Evolutionary conservation across 2,113 vertebrate species (phyloP).

Genomic region (Pituophis catenifer): DNA sequence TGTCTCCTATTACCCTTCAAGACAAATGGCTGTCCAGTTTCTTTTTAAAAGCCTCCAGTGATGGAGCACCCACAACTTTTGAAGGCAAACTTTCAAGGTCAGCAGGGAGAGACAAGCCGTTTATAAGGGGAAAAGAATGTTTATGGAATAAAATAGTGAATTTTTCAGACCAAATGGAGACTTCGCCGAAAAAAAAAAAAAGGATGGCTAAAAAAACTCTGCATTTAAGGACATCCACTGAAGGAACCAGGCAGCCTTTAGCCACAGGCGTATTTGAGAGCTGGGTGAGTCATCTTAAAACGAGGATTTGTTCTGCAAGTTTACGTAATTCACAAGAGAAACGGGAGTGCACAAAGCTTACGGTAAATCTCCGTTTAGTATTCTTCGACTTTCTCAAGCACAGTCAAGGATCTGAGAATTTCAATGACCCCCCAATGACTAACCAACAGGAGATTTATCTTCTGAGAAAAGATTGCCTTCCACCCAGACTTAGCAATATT

Average conservation of each 20-base stretch:
- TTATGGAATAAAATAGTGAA: slow-evolving; percentile 35
- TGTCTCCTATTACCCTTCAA: too few relatives aligned
- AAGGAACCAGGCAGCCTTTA: neutral
- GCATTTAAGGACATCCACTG: slow-evolving; percentile 24
- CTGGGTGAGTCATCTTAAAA: neutral
- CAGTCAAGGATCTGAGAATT: neutral
- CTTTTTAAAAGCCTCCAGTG: too few relatives aligned
- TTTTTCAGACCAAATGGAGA: slow-evolving; percentile 22
- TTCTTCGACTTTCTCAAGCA: neutral
- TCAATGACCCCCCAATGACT: neutral
- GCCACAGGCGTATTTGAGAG: neutral
- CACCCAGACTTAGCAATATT: neutral
- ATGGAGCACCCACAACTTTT: too few relatives aligned
- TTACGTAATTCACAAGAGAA: slow-evolving; percentile 5
- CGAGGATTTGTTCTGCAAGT: neutral
- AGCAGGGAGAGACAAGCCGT: slow-evolving; percentile 9
- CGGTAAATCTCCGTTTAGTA: neutral
- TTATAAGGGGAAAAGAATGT: slow-evolving; percentile 10
- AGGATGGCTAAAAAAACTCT: slow-evolving; percentile 22
- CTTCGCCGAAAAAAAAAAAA: neutral
- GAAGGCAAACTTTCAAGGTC: too few relatives aligned
- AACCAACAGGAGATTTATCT: neutral
- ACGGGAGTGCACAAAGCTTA: neutral
- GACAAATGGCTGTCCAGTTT: too few relatives aligned
- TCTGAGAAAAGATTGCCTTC: neutral